Base-by-base conservation (phyloP, 2,797 vertebrate genomes). In the Acropternis orthonyx region DNA sequence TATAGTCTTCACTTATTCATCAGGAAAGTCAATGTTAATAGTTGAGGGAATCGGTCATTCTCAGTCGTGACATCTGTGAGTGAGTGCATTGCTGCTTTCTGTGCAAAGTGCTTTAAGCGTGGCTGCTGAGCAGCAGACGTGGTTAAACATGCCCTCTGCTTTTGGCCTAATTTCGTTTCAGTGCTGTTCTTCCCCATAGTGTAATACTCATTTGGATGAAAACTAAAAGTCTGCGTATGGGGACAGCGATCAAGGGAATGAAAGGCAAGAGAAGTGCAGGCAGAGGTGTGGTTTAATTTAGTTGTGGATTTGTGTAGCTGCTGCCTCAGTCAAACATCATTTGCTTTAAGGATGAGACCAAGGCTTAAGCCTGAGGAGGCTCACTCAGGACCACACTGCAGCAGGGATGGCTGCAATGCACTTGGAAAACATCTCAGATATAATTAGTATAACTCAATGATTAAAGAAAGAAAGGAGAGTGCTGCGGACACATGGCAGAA, bases 161-260 rank as follows among this genome's bases (percentile, higher is more conserved):
- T 97, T 91, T 69, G n/a, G 79, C 80, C 32, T 96, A 32, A 89
- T 69, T 85, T 96, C 22, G 75, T 69, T 87, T 96, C 36, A 69
- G 0, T 73, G 14, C 43, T 65, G 26, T 72, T 93, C 51, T 78
- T 90, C 65, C 34, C 74, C 82, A 39, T 19, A 68, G 54, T 66
- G 59, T 75, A 58, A 80, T 94, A 89, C 49, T 95, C 48, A 85
- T 91, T 84, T 78, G 93, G 58, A 61, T 88, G 56, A 85, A 90
- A 89, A 91, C 44, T 73, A 90, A 88, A 92, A 91, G n/a, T 66
- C 75, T 85, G 8, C 85, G 10, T 85, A 10, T 96, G 94, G 89
- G 71, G 91, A 62, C 23, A 69, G 58, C 44, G 62, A 69, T 95
- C 61, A 83, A 65, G 94, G 92, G 81, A 92, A 85, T 9, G 73